Conservation (phyloP, 2,797 vertebrate genomes). For the Synaphobranchus kaupii region DNA sequence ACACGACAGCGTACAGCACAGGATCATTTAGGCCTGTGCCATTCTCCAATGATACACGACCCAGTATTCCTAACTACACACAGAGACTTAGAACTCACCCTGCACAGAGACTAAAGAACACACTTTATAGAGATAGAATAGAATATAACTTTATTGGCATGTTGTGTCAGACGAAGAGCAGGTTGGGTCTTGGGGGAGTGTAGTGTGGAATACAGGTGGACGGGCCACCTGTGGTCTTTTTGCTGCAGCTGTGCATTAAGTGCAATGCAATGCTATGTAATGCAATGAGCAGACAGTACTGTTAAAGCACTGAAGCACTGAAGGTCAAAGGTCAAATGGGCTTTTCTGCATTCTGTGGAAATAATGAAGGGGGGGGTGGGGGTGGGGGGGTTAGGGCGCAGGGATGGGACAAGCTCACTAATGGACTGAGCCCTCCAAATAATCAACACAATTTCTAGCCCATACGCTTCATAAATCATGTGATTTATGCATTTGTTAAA, state of each 20-base stretch:
- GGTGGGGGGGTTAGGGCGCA: no score
- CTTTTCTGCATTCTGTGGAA: background rate
- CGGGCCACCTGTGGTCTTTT: background rate
- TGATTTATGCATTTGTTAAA: no score
- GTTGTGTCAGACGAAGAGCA: background rate
- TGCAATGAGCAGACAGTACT: no score
- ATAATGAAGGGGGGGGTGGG: background rate
- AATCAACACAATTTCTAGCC: no score
- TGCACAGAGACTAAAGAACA: no score
- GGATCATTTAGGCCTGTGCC: no score
- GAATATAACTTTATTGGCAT: background rate
- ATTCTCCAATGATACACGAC: no score
- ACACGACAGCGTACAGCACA: background rate
- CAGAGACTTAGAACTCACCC: no score
- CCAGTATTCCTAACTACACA: no score
- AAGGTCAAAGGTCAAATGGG: background rate
- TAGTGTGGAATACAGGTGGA: background rate
- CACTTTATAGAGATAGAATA: no score
- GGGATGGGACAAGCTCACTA: background rate
- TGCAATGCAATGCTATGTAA: background rate
- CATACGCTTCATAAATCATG: background rate
- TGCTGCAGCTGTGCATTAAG: background rate
- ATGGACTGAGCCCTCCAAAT: background rate
- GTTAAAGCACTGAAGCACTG: background rate
- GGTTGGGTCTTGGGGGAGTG: background rate